Percentiles rank a stretch among this genome's conserved stretches.
These are phyloP conservation scores for Crypturellus tataupa DNA, from an alignment of 2,797 vertebrate species.

Conservation along the genomic window DNA sequence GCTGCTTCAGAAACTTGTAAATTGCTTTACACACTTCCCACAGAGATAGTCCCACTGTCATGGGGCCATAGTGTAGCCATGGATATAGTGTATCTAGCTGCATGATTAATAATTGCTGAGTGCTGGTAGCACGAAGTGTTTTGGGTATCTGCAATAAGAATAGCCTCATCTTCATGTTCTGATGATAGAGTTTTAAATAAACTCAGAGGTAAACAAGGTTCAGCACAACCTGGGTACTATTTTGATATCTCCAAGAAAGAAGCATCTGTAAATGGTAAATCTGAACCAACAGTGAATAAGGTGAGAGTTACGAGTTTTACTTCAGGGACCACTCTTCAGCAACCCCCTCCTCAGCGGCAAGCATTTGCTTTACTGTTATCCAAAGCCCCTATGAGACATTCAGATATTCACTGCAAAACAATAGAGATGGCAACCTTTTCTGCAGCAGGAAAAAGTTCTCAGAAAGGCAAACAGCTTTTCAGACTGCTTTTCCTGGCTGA, in stretches of 20 bases:
- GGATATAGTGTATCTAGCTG: background rate
- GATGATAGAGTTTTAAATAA: background rate
- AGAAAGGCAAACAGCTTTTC: background rate
- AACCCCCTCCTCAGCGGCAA: background rate
- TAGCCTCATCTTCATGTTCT: background rate
- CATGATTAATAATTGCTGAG: background rate
- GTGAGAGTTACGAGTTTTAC: background rate
- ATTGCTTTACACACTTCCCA: background rate
- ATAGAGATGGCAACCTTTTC: rapidly evolving
- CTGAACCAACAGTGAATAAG: background rate
- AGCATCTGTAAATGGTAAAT: background rate
- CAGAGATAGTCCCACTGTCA: background rate
- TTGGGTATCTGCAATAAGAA: background rate
- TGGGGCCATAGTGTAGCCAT: background rate
- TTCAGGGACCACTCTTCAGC: background rate
- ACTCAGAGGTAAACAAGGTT: background rate
- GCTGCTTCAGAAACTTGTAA: background rate
- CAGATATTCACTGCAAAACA: background rate
- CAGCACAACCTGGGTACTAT: background rate
- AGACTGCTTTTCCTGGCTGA: background rate
- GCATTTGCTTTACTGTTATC: background rate
- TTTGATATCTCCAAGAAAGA: background rate
- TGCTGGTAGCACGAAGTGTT: background rate
- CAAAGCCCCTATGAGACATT: background rate
- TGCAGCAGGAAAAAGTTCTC: background rate